Percentiles rank a stretch among this genome's conserved stretches.
phyloP scores from a whole-genome alignment of 2,797 vertebrate species.

The Silurus lanzhouensis region DNA sequence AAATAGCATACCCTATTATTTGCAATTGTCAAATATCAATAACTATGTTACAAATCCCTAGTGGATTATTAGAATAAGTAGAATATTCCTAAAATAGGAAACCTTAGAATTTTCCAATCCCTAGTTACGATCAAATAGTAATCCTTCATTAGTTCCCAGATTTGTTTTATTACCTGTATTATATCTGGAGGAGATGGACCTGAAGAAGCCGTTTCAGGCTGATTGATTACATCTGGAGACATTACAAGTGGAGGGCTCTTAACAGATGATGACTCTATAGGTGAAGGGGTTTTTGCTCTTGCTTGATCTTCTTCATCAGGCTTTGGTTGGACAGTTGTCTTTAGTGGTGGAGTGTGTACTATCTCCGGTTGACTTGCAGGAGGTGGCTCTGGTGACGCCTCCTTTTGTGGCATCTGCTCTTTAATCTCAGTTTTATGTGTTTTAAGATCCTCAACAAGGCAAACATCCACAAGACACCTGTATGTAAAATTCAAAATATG shows the following conservation, averaged over 20 bases:
- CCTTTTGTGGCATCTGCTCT: constrained; percentile 15
- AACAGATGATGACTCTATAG: constrained; percentile 15
- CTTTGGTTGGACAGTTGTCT: constrained; percentile 15
- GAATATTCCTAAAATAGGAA: not conserved
- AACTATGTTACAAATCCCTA: not conserved
- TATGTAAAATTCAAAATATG: not conserved
- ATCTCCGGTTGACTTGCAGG: constrained; percentile 1
- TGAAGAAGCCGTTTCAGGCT: constrained; percentile 52
- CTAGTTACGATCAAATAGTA: not conserved
- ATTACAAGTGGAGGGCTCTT: not conserved
- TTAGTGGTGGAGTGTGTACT: not conserved
- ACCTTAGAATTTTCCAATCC: not conserved
- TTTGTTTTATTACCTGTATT: constrained; percentile 58
- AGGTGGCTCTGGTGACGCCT: constrained; percentile 25
- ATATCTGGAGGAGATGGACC: not conserved
- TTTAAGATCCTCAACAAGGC: constrained; percentile 45
- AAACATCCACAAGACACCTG: constrained; percentile 65
- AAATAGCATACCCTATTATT: not conserved
- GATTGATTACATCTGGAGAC: constrained; percentile 49
- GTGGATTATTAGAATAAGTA: not conserved
- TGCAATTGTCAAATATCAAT: not conserved
- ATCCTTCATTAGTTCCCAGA: not conserved
- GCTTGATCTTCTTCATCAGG: constrained; percentile 5
- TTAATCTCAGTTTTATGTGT: constrained; percentile 32
- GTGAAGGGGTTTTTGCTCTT: constrained; percentile 28